A percentile compares a stretch with the other conserved stretches of the same genome.
These are phyloP conservation scores for Hyla sarda DNA, from an alignment of 2,113 vertebrate genomes.

Conservation along the genomic window DNA sequence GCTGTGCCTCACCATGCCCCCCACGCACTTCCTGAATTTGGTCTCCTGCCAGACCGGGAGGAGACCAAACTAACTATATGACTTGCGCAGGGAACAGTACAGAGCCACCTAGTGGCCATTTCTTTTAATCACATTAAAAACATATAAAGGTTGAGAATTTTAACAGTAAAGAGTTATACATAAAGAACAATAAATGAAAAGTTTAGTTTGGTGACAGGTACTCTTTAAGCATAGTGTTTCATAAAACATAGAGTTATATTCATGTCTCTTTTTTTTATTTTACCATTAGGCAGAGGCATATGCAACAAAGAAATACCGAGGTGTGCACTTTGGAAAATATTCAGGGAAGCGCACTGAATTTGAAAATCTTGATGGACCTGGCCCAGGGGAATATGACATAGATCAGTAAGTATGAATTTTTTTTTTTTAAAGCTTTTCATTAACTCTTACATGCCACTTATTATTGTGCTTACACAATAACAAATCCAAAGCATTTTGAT, in stretches of 20 bases:
- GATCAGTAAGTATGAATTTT: constrained; percentile 63
- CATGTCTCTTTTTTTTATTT: neutral
- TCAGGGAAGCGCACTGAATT: constrained; percentile 67
- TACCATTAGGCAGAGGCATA: constrained; percentile 64
- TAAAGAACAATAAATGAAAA: too few species aligned
- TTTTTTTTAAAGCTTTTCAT: neutral
- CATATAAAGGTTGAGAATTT: too few species aligned
- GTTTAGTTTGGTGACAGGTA: too few species aligned
- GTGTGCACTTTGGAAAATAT: constrained; percentile 74
- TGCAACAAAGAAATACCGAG: constrained; percentile 76
- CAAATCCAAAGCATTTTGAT: constrained; percentile 33
- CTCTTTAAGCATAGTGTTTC: neutral
- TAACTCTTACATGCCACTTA: constrained; percentile 44
- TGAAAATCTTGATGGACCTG: constrained; percentile 65
- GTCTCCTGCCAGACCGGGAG: too few species aligned
- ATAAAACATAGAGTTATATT: neutral
- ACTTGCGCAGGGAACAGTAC: too few species aligned
- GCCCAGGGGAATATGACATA: constrained; percentile 74
- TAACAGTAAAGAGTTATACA: too few species aligned
- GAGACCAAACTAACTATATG: too few species aligned
- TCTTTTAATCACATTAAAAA: too few species aligned
- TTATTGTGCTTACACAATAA: constrained; percentile 33
- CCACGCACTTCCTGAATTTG: too few species aligned
- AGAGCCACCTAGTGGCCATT: too few species aligned
- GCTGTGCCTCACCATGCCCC: too few species aligned